These are phyloP conservation scores for Rhabdophis nuchalis DNA, from an alignment of 2,797 vertebrate genomes.

Conservation along the genomic window DNA sequence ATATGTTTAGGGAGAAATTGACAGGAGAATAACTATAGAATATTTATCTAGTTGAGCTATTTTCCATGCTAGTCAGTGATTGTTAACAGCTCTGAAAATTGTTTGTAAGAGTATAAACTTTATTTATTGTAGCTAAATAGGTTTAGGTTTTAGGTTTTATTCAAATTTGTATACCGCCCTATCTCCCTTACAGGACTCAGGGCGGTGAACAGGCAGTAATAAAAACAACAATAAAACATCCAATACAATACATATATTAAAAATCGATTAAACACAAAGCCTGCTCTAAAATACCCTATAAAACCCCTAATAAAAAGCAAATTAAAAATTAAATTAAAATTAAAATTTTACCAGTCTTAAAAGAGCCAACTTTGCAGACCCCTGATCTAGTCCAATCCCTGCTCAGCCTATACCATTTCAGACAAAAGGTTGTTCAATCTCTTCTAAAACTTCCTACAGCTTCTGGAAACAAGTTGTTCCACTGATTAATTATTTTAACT, in stretches of 20 bases:
- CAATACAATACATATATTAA: too few relatives aligned
- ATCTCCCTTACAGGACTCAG: too few relatives aligned
- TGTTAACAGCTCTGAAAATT: neutral
- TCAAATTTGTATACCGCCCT: too few relatives aligned
- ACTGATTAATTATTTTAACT: neutral
- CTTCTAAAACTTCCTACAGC: neutral
- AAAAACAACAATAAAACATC: too few relatives aligned
- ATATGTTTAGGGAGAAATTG: constrained; percentile 18
- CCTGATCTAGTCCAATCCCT: neutral
- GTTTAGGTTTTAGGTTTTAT: too few relatives aligned
- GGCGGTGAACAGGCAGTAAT: too few relatives aligned
- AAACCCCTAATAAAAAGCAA: too few relatives aligned
- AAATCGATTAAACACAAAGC: too few relatives aligned
- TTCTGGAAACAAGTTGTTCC: neutral
- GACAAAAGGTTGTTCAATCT: neutral
- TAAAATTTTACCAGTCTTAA: too few relatives aligned
- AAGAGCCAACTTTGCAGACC: too few relatives aligned
- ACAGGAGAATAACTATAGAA: neutral
- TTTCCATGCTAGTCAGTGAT: neutral
- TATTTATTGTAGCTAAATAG: neutral
- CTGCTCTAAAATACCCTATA: too few relatives aligned
- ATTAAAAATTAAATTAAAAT: too few relatives aligned
- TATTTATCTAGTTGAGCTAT: neutral
- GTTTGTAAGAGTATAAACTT: neutral
- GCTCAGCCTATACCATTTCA: neutral